Evolutionary conservation across 2,113 vertebrate species (phyloP), one percentile per base, ranked within the genome.

Genomic region (Alligator sinensis): DNA sequence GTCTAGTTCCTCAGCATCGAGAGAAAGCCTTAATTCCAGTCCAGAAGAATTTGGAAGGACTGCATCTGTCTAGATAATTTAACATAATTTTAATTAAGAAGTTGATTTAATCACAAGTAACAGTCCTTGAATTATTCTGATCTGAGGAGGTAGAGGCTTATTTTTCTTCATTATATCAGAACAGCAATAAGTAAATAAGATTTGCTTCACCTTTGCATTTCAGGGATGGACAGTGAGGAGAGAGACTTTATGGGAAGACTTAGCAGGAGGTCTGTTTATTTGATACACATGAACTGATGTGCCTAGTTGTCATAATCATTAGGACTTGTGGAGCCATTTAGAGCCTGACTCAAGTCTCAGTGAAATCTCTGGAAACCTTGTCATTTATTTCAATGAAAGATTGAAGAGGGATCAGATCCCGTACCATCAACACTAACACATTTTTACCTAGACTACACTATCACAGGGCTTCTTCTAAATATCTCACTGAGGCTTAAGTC

Each of bases 301-400:
- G 80, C 19, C 6, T 68, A 54, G 81, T 82, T 82, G 92, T 80
- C 81, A 62, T 4, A 64, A 84, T 7, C 38, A 81, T 21, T 15
- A 84, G 60, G 70, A 93, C 3, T 54, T 93, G 68, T 82, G 86
- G 93, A 95, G n/a, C 79, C 75, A 84, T 78, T 30, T 77, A 28
- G 14, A 17, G 16, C 70, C 68, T 83, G 24, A 30, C 0, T 79
- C 10, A 87, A 14, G 55, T 82, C 61, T 17, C 54, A 82, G n/a
- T 91, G 54, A 55, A 89, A 38, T n/a, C 28, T 90, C 34, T 24
- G 22, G 2, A 58, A 14, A 85, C 55, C 21, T 30, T 83, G 27
- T 76, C 38, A 63, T 0, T 84, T 57, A 79, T 68, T 93, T 91
- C 0, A 89, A 25, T 5, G 21, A 13, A 91, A 74, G 5, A 61